These are phyloP conservation scores for Taenaris catops DNA, from an alignment of 2,888 invertebrate genomes.

Conservation along the genomic window DNA sequence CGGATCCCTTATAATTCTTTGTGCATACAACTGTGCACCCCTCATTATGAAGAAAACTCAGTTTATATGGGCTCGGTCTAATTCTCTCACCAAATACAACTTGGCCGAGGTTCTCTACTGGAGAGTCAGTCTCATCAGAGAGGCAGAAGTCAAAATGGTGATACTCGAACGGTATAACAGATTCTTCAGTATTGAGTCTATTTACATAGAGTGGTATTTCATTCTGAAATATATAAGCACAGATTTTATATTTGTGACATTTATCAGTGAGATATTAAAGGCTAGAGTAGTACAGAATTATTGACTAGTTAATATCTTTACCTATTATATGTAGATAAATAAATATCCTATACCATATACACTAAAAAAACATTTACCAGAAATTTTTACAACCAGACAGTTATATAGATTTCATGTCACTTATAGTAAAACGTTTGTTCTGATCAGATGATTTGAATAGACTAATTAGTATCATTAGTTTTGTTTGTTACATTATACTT, in stretches of 20 bases:
- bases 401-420: too few relatives aligned
- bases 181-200: constrained; percentile 97
- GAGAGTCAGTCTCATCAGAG: constrained; percentile 87
- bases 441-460: too few relatives aligned
- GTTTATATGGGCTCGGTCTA: constrained; percentile 94
- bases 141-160: constrained; percentile 98
- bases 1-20: constrained; percentile 85
- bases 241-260: not conserved
- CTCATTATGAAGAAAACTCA: constrained; percentile 88
- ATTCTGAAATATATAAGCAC: constrained; percentile 82
- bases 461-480: too few relatives aligned
- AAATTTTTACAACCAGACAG: too few relatives aligned
- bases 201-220: constrained; percentile 96
- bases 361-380: too few relatives aligned
- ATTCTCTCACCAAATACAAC: constrained; percentile 99
- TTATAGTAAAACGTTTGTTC: too few relatives aligned
- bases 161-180: constrained; percentile 98
- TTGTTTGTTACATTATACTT: too few relatives aligned
- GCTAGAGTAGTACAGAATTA: too few relatives aligned
- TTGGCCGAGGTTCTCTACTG: constrained; percentile 98
- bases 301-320: too few relatives aligned
- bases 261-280: too few relatives aligned
- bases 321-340: too few relatives aligned
- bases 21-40: constrained; percentile 81
- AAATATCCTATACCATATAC: too few relatives aligned